A percentile compares a stretch with the other conserved stretches of the same genome.
phyloP scores from a whole-genome alignment of 2,113 vertebrate species.

The Pseudorhombus dupliciocellatus region DNA sequence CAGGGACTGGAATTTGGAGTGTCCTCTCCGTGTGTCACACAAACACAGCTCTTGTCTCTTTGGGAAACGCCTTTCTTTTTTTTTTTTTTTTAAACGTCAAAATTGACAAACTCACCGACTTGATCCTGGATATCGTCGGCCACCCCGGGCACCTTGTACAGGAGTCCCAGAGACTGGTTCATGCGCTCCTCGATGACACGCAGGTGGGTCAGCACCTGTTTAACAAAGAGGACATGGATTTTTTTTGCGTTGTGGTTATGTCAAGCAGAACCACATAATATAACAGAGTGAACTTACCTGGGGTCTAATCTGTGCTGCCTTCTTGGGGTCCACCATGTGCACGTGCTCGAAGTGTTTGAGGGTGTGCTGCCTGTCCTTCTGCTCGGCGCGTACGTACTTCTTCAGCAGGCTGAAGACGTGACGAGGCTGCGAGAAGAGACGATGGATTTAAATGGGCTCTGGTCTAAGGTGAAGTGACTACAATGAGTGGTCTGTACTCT shows the following conservation, averaged over 20 bases:
- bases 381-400: conserved; percentile 97
- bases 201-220: conserved; percentile 95
- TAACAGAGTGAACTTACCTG: conserved; percentile 80
- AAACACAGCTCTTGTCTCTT: neutral
- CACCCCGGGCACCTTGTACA: conserved; percentile 95
- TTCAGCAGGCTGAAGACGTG: conserved; percentile 96
- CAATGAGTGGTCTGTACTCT: neutral
- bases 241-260: neutral
- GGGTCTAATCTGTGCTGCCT: conserved; percentile 96
- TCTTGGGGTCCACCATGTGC: conserved; percentile 98
- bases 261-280: neutral
- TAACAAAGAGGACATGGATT: neutral
- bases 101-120: conserved; percentile 86
- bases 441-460: neutral
- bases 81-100: neutral
- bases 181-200: conserved; percentile 97
- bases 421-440: conserved; percentile 85
- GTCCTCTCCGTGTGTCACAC: conserved; percentile 24
- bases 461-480: neutral
- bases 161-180: conserved; percentile 97
- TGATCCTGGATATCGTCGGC: conserved; percentile 97
- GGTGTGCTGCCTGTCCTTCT: conserved; percentile 97
- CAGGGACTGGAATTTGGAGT: conserved; percentile 40
- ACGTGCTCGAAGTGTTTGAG: conserved; percentile 97
- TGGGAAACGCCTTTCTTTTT: neutral